phyloP scores from a whole-genome alignment of 23 tunicate species.

The Halocynthia roretzi region DNA sequence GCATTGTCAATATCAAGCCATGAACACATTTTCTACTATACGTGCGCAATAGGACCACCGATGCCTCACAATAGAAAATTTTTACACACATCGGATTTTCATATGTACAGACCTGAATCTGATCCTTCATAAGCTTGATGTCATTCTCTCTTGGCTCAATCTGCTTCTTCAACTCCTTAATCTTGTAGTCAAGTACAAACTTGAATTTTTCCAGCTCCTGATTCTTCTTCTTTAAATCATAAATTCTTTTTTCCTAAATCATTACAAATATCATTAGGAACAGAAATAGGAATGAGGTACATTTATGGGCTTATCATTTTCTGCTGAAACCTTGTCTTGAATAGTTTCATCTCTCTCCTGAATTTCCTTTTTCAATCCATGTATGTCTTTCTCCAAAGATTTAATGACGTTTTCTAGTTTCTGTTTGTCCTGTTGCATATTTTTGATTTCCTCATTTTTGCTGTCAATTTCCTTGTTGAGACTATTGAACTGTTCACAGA shows the following conservation, averaged over 20 bases:
- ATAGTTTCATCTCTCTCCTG: conserved; percentile 99
- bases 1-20: not conserved
- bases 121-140: conserved; percentile 96
- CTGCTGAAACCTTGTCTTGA: conserved; percentile 78
- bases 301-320: not conserved
- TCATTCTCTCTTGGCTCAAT: conserved; percentile 98
- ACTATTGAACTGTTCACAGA: conserved; percentile 71
- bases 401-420: conserved; percentile 93
- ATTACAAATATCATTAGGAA: not conserved
- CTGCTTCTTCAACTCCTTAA: conserved; percentile 97
- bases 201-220: conserved; percentile 99
- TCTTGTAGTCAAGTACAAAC: conserved; percentile 98
- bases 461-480: conserved; percentile 95
- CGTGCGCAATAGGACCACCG: not conserved
- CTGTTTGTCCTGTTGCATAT: conserved; percentile 70
- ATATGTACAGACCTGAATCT: conserved; percentile 63
- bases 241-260: conserved; percentile 90
- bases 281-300: not conserved
- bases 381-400: conserved; percentile 92
- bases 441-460: conserved; percentile 91
- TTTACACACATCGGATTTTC: not conserved
- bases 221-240: conserved; percentile 96
- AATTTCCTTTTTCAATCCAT: conserved; percentile 97
- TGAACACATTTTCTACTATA: not conserved
- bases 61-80: not conserved